Conservation (phyloP, 2,113 vertebrate species). For the Struthio camelus region DNA sequence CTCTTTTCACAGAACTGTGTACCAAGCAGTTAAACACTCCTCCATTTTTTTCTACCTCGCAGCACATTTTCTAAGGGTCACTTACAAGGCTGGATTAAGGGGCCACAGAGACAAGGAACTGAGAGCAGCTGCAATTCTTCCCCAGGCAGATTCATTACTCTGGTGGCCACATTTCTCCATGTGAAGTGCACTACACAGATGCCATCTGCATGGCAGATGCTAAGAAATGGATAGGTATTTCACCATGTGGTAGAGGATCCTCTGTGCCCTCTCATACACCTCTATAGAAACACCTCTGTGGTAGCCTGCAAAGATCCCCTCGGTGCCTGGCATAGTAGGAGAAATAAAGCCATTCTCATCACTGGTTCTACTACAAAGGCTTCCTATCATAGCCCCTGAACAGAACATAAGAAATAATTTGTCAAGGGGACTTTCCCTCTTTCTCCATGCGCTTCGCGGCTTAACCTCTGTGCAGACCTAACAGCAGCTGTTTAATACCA, state of each 20-base stretch:
- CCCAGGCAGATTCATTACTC: background rate
- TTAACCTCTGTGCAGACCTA: background rate
- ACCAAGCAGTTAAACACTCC: background rate
- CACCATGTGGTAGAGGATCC: background rate
- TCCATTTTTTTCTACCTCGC: background rate
- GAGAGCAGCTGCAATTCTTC: background rate
- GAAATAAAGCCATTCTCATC: background rate
- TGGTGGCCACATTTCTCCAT: background rate
- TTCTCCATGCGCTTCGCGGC: background rate
- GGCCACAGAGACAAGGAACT: background rate
- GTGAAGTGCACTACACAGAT: background rate
- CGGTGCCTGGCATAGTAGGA: background rate
- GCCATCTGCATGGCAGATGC: background rate
- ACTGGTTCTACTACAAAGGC: background rate
- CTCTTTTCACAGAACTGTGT: background rate
- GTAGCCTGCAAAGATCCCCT: background rate
- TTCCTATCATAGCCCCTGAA: background rate
- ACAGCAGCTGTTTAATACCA: background rate
- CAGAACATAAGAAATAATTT: background rate
- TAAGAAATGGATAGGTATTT: background rate
- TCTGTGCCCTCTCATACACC: background rate
- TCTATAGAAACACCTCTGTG: background rate
- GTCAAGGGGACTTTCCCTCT: background rate
- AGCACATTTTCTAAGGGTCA: background rate
- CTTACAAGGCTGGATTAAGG: background rate